These are phyloP conservation scores for Cryptoprocta ferox DNA, from an alignment of 2,797 vertebrate species.

Conservation along the genomic window DNA sequence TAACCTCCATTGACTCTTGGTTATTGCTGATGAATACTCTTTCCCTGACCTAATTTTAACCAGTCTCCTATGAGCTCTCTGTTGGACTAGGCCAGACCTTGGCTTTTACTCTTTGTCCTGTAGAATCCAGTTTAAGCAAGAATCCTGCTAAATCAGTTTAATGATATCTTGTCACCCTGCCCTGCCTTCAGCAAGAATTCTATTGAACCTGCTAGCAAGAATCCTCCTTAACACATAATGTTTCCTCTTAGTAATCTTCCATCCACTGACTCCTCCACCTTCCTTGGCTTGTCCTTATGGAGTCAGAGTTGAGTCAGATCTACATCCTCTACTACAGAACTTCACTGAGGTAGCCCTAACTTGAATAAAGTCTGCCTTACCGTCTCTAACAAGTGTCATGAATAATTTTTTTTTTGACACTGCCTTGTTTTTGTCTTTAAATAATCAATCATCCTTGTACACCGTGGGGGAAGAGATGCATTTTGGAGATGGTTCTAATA, in stretches of 20 bases:
- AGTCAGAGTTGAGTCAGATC: not conserved
- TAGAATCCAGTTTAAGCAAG: not conserved
- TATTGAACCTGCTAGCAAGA: not conserved
- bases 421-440: slow-evolving; percentile 17
- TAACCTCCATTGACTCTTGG: not conserved
- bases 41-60: not conserved
- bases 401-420: not conserved
- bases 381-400: not conserved
- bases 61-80: not conserved
- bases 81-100: not conserved
- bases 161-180: not conserved
- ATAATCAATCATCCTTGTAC: not conserved
- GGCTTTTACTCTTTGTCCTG: not conserved
- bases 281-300: not conserved
- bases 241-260: not conserved
- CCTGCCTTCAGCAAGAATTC: not conserved
- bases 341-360: not conserved
- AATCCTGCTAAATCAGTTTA: not conserved
- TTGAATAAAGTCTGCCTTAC: not conserved
- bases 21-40: not conserved
- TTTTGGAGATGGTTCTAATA: not conserved
- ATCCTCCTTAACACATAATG: not conserved
- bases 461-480: not conserved
- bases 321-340: not conserved
- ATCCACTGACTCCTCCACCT: not conserved